phyloP scores from a whole-genome alignment of 2,888 invertebrate genomes.

The Meiosimyza decipiens region DNA sequence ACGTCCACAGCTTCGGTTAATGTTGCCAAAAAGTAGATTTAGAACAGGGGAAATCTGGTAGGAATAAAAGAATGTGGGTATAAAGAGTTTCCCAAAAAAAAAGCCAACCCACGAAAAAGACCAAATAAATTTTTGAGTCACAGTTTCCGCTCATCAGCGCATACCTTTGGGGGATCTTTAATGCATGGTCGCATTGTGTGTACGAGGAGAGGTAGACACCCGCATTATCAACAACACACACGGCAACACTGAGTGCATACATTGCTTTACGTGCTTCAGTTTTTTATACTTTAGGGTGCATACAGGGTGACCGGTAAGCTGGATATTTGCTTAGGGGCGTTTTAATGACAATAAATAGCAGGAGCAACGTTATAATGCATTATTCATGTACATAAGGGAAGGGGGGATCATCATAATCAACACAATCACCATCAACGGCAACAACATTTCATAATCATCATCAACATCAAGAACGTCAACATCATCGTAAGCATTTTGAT shows the following conservation, averaged over 20 bases:
- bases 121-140: conserved; percentile 20
- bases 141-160: conserved; percentile 31
- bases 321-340: conserved; percentile 30
- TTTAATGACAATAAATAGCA: conserved; percentile 42
- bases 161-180: conserved; percentile 18
- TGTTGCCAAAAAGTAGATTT: too few species aligned
- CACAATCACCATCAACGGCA: conserved; percentile 4
- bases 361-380: conserved; percentile 30
- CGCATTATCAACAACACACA: conserved; percentile 6
- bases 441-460: background rate
- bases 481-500: background rate
- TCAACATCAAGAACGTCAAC: conserved; percentile 21
- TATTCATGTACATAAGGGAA: conserved; percentile 31
- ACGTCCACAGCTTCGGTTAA: too few species aligned
- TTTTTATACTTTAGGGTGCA: background rate
- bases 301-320: conserved; percentile 27
- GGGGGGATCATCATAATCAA: conserved; percentile 4
- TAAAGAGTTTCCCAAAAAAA: too few species aligned
- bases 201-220: conserved; percentile 38
- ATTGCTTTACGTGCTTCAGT: conserved; percentile 47
- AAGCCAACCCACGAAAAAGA: background rate
- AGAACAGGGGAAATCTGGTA: too few species aligned
- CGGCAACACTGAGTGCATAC: conserved; percentile 47
- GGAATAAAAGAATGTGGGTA: too few species aligned
- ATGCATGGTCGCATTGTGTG: conserved; percentile 16